These are phyloP conservation scores for Apoda limacodes DNA, from an alignment of 2,888 invertebrate species.

Conservation along the genomic window DNA sequence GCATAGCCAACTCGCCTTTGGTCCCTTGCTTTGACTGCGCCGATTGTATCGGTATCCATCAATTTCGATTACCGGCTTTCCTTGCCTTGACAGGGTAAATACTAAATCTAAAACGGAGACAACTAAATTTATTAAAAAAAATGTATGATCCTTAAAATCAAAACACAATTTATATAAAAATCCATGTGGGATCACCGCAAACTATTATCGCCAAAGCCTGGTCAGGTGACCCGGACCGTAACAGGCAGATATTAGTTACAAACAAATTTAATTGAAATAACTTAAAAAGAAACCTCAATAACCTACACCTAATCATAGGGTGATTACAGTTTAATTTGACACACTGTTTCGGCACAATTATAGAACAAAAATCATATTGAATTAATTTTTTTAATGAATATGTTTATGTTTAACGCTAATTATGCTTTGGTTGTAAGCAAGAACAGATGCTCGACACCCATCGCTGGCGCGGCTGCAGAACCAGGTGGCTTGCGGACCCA, in stretches of 20 bases:
- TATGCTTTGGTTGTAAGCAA: conserved; percentile 27
- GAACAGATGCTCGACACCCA: conserved; percentile 31
- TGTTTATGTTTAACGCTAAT: conserved; percentile 7
- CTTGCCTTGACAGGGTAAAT: conserved; percentile 20
- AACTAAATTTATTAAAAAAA: too few species aligned
- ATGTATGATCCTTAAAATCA: too few species aligned
- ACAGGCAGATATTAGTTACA: too few species aligned
- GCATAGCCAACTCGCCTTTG: conserved; percentile 30
- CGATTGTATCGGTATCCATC: conserved; percentile 32
- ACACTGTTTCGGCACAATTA: too few species aligned
- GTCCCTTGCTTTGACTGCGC: conserved; percentile 30
- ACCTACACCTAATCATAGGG: too few species aligned
- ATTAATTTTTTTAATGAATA: conserved; percentile 6
- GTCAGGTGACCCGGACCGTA: too few species aligned
- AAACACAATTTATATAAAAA: too few species aligned
- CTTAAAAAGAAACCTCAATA: too few species aligned
- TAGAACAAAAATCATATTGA: too few species aligned
- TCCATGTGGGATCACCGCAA: too few species aligned
- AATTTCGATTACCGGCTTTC: conserved; percentile 21
- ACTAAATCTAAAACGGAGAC: conserved; percentile 9
- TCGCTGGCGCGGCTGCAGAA: conserved; percentile 34
- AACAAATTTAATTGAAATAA: too few species aligned
- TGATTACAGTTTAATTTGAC: neutral
- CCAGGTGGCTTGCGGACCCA: conserved; percentile 36
- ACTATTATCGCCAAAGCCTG: too few species aligned